Evolutionary conservation across 2,797 vertebrate species (phyloP).

Genomic region (Rhinichthys osculus): DNA sequence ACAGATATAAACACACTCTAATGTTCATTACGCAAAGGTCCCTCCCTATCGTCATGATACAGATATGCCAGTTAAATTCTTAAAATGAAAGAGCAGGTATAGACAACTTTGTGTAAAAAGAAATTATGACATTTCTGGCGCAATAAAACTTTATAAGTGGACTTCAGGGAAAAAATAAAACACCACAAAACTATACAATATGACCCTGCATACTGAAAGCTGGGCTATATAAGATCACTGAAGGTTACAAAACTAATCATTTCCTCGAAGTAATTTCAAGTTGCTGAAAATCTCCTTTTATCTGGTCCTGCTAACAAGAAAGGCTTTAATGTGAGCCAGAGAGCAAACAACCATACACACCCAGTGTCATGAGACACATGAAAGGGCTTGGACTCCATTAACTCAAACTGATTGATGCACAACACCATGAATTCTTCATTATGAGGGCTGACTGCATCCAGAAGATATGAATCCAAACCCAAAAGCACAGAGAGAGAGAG

Average conservation of each 20-base stretch:
- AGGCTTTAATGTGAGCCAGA: slow-evolving; percentile 1
- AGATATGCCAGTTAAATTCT: not conserved
- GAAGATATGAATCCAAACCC: not conserved
- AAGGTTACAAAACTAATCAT: not conserved
- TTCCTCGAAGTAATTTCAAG: slow-evolving; percentile 19
- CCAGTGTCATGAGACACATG: slow-evolving; percentile 28
- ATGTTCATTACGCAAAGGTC: not conserved
- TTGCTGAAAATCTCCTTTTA: slow-evolving; percentile 7
- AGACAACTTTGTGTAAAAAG: not conserved
- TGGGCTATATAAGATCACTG: not conserved
- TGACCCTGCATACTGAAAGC: not conserved
- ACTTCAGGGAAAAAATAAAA: not conserved
- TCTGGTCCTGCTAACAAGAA: slow-evolving; percentile 23
- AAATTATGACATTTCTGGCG: not conserved
- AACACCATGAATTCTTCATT: slow-evolving; percentile 1
- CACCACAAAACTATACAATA: slow-evolving; percentile 1
- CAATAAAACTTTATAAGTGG: not conserved
- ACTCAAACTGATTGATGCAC: slow-evolving; percentile 20
- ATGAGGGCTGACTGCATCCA: not conserved
- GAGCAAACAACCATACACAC: slow-evolving; percentile 18
- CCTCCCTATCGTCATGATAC: not conserved
- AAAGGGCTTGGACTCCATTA: slow-evolving; percentile 24
- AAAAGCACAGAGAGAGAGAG: not conserved
- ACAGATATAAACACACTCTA: not conserved
- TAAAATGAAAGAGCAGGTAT: not conserved